Base-by-base conservation (phyloP, 2,888 invertebrate species). In the Nomada ferruginata region DNA sequence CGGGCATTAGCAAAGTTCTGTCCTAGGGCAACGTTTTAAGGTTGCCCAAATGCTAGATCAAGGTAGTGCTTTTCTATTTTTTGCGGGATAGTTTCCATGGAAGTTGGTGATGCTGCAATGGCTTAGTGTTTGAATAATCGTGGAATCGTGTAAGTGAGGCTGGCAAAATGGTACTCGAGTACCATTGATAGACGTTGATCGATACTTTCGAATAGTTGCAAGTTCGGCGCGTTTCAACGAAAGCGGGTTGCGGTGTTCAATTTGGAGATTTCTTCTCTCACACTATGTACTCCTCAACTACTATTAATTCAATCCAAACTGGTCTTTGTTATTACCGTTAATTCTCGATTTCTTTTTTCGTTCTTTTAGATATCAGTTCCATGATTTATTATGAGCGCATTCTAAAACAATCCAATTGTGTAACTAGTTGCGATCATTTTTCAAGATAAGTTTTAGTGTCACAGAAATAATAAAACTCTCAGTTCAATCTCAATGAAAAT, bases 131-230 rank as follows among this genome's bases (percentile, higher is more conserved):
- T 44, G 77, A 76, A 77, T 77, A 77, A 77, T 77, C 65, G 76
- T 59, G 65, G 11, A 76, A 57, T 60, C 65, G 64, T 65, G 59
- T 76, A 44, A 59, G 59, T 68, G 29, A 47, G 23, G 7, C 15
- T 57, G 47, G 66, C 57, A 57, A 73, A 76, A 76, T 76, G 76
- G 50, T 20, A 68, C 59, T 53, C 50, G 64, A 47, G 20, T 52
- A 60, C 29, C 59, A 44, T 65, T 77, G 59, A 77, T 65, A 76
- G 64, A 77, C 44, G 65, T 76, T 76, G 77, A 77, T 77, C 77
- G 77, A 77, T 76, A 76, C 65, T 77, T 76, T 76, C 57, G 42
- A 20, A 57, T 65, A 59, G 76, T 77, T 76, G 57, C 57, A 23
- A 44, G 63, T 75, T 76, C 47, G 50, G n/a, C n/a, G 47, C 26